Conservation (phyloP, 2,888 invertebrate species). For the Drosophila meridionalis region DNA sequence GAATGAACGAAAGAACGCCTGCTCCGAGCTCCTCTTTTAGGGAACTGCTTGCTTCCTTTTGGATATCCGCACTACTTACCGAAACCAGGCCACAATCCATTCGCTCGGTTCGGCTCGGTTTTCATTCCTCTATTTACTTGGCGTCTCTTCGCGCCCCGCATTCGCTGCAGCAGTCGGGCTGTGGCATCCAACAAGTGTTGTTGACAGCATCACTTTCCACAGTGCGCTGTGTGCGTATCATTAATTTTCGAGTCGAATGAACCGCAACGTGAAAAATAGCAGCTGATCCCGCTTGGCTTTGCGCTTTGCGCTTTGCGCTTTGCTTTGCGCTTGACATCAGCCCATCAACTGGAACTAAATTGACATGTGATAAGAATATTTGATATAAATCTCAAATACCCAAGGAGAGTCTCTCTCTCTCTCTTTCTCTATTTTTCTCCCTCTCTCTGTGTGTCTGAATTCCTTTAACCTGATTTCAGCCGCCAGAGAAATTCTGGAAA, state of each 20-base stretch:
- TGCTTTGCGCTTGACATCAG: slow-evolving; percentile 45
- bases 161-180: not conserved
- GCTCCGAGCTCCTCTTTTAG: too few species aligned
- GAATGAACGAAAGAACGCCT: too few species aligned
- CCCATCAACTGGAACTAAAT: slow-evolving; percentile 71
- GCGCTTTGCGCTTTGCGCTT: slow-evolving; percentile 5
- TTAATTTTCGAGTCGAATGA: slow-evolving; percentile 71
- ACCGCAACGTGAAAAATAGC: slow-evolving; percentile 73
- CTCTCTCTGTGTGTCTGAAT: not conserved
- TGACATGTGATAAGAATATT: slow-evolving; percentile 73
- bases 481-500: slow-evolving; percentile 4
- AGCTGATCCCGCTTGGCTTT: slow-evolving; percentile 66
- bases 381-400: slow-evolving; percentile 54
- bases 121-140: not conserved
- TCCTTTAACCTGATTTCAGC: slow-evolving; percentile 4
- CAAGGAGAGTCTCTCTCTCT: not conserved
- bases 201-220: slow-evolving; percentile 77
- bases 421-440: not conserved
- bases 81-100: too few species aligned
- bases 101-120: not conserved
- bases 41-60: too few species aligned
- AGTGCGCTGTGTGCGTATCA: slow-evolving; percentile 67
- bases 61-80: too few species aligned
- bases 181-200: slow-evolving; percentile 73
- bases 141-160: not conserved